Conservation (phyloP, 1,140 invertebrate genomes). For the Drosophila fuyamai region DNA sequence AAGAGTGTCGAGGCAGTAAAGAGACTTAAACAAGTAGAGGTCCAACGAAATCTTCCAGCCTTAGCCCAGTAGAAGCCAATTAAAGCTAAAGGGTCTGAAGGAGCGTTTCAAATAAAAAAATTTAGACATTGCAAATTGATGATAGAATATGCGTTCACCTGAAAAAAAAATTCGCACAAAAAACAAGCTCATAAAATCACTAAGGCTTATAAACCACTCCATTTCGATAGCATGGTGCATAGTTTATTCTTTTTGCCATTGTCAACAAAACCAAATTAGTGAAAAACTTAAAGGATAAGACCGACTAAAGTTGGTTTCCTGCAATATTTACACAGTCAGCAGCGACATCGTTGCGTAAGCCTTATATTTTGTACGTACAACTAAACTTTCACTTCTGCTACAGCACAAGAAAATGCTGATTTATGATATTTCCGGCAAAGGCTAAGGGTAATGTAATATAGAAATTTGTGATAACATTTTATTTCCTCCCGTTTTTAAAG, state of each 20-base stretch:
- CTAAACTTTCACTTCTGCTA: neutral
- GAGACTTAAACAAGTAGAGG: conserved; percentile 1
- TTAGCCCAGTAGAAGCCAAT: conserved; percentile 34
- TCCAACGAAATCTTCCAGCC: conserved; percentile 9
- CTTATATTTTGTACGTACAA: conserved; percentile 22
- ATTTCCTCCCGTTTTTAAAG: neutral
- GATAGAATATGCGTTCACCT: conserved; percentile 55
- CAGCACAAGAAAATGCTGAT: conserved; percentile 26
- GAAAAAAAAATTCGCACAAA: conserved; percentile 21
- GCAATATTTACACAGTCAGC: conserved; percentile 17
- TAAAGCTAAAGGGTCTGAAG: conserved; percentile 31
- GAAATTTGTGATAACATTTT: conserved; percentile 10
- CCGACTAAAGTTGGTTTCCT: conserved; percentile 9
- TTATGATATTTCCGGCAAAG: conserved; percentile 30
- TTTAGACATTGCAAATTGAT: conserved; percentile 52
- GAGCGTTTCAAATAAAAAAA: conserved; percentile 17
- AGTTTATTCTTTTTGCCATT: too few relatives aligned
- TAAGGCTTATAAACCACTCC: conserved; percentile 10
- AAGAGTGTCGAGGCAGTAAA: conserved; percentile 24
- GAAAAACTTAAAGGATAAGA: conserved; percentile 9
- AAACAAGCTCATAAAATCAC: conserved; percentile 1
- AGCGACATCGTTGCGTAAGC: conserved; percentile 31
- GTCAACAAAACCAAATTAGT: too few relatives aligned
- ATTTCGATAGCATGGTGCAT: conserved; percentile 27
- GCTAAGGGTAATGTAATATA: conserved; percentile 17